These are phyloP conservation scores for Phasia obesa DNA, from an alignment of 2,888 invertebrate species.

Conservation along the genomic window DNA sequence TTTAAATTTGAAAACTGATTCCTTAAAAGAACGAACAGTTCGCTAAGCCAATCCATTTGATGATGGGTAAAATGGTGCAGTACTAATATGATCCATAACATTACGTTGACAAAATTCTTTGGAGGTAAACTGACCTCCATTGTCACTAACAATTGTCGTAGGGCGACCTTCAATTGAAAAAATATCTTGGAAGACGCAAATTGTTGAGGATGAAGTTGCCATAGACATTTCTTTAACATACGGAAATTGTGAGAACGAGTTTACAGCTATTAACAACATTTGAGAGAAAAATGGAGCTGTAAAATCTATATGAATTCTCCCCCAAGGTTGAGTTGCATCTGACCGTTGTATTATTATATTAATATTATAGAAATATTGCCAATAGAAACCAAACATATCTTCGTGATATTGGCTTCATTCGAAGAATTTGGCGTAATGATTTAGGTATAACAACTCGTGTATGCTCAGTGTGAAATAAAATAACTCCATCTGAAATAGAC, in stretches of 20 bases:
- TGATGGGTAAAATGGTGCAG: too few species aligned
- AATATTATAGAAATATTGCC: not conserved
- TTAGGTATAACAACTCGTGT: slow-evolving; percentile 51
- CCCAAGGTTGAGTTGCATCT: not conserved
- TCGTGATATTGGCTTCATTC: slow-evolving; percentile 62
- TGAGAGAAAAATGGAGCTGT: slow-evolving; percentile 31
- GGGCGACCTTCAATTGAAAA: slow-evolving; percentile 7
- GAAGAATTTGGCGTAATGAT: slow-evolving; percentile 31
- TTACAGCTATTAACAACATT: slow-evolving; percentile 49
- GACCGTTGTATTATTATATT: slow-evolving; percentile 5
- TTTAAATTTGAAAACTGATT: too few species aligned
- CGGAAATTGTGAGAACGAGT: slow-evolving; percentile 37
- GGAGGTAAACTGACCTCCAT: slow-evolving; percentile 8
- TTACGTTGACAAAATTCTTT: slow-evolving; percentile 5
- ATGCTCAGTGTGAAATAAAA: slow-evolving; percentile 59
- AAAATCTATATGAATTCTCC: slow-evolving; percentile 35
- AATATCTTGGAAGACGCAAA: slow-evolving; percentile 18
- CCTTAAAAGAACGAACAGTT: too few species aligned
- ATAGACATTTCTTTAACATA: slow-evolving; percentile 21
- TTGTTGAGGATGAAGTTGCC: slow-evolving; percentile 19
- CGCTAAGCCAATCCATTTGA: too few species aligned
- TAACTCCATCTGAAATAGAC: slow-evolving; percentile 39
- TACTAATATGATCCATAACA: too few species aligned
- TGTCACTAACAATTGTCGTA: slow-evolving; percentile 9
- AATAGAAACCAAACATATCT: slow-evolving; percentile 17